Conservation (phyloP, 2,888 invertebrate species). For the Sphecodes monilicornis region DNA sequence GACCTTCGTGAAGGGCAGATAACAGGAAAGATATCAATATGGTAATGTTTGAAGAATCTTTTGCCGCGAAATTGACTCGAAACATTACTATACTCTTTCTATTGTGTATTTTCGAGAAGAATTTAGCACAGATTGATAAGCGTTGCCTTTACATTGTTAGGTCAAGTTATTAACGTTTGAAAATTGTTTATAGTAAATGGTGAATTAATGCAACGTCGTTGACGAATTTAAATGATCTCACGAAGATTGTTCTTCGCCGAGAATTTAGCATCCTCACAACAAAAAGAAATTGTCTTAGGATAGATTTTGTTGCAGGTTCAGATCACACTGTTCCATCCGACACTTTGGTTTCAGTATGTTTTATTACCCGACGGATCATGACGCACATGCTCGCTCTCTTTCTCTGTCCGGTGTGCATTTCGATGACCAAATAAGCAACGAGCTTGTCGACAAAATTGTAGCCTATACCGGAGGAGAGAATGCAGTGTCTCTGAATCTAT, state of each 20-base stretch:
- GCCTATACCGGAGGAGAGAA: conserved; percentile 32
- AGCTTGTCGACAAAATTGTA: conserved; percentile 43
- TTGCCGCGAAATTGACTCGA: background rate
- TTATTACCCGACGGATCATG: conserved; percentile 59
- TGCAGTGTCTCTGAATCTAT: conserved; percentile 35
- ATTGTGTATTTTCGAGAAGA: background rate
- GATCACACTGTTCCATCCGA: conserved; percentile 56
- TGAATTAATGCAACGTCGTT: conserved; percentile 20
- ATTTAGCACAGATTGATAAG: background rate
- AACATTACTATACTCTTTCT: background rate
- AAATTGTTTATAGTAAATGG: conserved; percentile 11
- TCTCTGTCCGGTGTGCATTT: conserved; percentile 45
- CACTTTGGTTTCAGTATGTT: conserved; percentile 67
- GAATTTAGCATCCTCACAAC: conserved; percentile 24
- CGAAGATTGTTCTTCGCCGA: conserved; percentile 28
- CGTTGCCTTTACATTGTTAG: conserved; percentile 15
- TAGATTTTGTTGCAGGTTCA: conserved; percentile 67
- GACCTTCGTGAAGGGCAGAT: background rate
- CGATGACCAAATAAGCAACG: conserved; percentile 54
- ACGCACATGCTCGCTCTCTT: conserved; percentile 39
- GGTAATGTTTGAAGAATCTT: background rate
- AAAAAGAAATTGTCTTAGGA: conserved; percentile 57
- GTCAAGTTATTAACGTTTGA: background rate
- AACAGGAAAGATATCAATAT: background rate
- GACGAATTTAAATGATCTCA: background rate